phyloP scores from a whole-genome alignment of 2,888 invertebrate species.

The Heliconius aoede region DNA sequence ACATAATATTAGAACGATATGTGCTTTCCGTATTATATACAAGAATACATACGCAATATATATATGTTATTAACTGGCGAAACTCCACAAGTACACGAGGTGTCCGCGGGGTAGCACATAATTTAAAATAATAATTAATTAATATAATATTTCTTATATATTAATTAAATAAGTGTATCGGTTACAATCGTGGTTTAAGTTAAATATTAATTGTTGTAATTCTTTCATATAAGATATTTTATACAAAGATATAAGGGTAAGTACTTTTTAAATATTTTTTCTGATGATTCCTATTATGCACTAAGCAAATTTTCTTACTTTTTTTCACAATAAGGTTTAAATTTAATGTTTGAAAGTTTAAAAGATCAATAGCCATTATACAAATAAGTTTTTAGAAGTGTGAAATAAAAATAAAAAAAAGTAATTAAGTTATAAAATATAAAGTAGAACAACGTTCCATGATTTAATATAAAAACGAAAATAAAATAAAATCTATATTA shows the following conservation, averaged over 20 bases:
- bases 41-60: conserved; percentile 5
- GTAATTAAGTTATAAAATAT: no score
- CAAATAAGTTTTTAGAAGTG: background rate
- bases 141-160: background rate
- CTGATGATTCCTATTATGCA: background rate
- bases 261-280: background rate
- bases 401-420: no score
- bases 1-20: background rate
- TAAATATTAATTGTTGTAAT: background rate
- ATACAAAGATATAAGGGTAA: background rate
- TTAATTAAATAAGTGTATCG: background rate
- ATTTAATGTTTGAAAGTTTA: background rate
- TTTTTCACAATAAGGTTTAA: background rate
- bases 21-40: background rate
- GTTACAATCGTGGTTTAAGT: background rate
- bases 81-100: background rate
- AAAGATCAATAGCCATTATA: background rate
- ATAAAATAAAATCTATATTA: no score
- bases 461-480: no score
- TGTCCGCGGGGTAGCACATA: background rate
- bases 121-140: background rate
- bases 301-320: background rate
- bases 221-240: background rate
- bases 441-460: no score
- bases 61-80: background rate